phyloP scores from a whole-genome alignment of 92 coral and sea anemone genomes.

The Zoanthus gigantus region DNA sequence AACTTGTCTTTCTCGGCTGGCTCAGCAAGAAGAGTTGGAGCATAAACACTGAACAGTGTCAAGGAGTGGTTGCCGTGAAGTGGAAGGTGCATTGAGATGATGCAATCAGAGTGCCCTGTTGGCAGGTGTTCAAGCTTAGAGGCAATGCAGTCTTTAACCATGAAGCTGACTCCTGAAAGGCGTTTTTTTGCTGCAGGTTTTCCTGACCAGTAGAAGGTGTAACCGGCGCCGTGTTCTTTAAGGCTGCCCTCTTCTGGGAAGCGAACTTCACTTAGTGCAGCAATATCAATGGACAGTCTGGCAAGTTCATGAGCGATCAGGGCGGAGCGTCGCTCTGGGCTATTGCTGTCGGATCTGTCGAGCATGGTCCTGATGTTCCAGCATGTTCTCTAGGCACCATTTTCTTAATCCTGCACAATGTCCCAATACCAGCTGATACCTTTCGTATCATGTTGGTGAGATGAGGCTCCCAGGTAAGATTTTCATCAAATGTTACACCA shows the following conservation, averaged over 20 bases:
- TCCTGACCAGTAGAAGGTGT: background rate
- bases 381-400: no score
- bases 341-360: background rate
- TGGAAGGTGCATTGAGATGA: constrained; percentile 6
- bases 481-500: no score
- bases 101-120: constrained; percentile 14
- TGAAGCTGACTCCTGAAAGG: background rate
- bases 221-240: background rate
- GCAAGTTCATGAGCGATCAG: background rate
- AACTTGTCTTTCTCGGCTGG: constrained; percentile 38
- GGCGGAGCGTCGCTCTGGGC: background rate
- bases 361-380: constrained; percentile 31
- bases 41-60: constrained; percentile 22
- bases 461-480: no score
- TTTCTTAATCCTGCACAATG: no score
- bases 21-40: constrained; percentile 41
- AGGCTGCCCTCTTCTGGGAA: no score
- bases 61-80: background rate
- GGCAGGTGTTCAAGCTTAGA: background rate
- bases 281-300: background rate
- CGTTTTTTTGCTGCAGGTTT: background rate
- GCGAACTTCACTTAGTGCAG: background rate
- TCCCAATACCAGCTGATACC: no score
- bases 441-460: no score
- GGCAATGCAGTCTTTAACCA: background rate